Conservation (phyloP, 2,113 vertebrate species). For the Gopherus flavomarginatus region DNA sequence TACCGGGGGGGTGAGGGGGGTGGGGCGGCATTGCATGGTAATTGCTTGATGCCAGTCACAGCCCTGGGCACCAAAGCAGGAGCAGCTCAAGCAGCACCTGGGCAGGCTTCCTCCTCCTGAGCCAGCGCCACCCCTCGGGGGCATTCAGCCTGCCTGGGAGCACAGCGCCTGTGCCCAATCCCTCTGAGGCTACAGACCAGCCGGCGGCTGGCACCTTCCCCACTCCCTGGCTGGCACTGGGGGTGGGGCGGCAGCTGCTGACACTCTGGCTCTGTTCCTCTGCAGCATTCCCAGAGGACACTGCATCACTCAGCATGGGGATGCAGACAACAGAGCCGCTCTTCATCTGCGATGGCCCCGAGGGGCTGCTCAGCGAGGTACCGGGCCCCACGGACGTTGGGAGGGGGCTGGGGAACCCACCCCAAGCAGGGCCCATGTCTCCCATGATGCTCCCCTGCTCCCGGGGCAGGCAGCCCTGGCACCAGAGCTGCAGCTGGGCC, state of each 20-base stretch:
- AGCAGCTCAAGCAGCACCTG: neutral
- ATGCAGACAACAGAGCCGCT: constrained; percentile 60
- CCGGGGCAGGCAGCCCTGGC: rapidly evolving
- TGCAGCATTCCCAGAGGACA: neutral
- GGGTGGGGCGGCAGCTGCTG: neutral
- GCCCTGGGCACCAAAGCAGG: too few relatives aligned
- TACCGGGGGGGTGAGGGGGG: too few relatives aligned
- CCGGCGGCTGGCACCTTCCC: too few relatives aligned
- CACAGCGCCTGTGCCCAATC: neutral
- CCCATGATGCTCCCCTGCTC: rapidly evolving
- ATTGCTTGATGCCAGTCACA: too few relatives aligned
- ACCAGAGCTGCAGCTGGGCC: neutral
- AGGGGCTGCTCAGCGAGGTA: neutral
- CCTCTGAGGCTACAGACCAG: too few relatives aligned
- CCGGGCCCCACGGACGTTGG: rapidly evolving
- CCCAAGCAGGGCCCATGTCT: neutral
- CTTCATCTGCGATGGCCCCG: constrained; percentile 44
- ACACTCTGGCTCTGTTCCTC: neutral
- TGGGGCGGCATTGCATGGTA: too few relatives aligned
- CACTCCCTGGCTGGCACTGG: too few relatives aligned
- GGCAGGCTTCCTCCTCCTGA: too few relatives aligned
- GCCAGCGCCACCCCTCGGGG: too few relatives aligned
- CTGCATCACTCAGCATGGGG: neutral
- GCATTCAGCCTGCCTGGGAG: neutral
- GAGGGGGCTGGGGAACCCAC: neutral